These are phyloP conservation scores for Ridgeia piscesae DNA, from an alignment of 1,140 invertebrate species.

Conservation along the genomic window DNA sequence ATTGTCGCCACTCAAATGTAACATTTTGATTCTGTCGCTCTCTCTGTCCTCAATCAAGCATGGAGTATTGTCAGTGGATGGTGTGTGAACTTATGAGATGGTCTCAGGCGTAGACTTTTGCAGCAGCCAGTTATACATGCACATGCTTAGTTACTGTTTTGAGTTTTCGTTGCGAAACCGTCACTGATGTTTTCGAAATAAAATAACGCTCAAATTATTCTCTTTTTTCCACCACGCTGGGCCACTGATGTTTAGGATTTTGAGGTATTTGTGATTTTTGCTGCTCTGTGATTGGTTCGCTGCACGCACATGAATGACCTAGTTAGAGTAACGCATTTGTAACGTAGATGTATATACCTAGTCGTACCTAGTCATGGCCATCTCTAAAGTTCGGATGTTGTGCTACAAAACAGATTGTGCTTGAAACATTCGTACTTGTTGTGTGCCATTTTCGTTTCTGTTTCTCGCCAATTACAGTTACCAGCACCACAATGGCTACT, in stretches of 20 bases:
- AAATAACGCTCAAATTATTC: not conserved
- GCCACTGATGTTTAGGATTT: slow-evolving; percentile 23
- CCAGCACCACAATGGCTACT: not conserved
- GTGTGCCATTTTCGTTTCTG: not conserved
- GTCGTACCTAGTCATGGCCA: slow-evolving; percentile 36
- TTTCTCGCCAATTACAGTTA: slow-evolving; percentile 10
- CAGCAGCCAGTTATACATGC: slow-evolving; percentile 7
- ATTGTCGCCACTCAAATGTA: not conserved
- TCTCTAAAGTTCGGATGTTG: slow-evolving; percentile 47
- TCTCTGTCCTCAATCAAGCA: not conserved
- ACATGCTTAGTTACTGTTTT: not conserved
- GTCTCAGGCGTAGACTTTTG: slow-evolving; percentile 29
- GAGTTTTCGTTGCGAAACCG: not conserved
- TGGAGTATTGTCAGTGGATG: not conserved
- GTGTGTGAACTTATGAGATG: slow-evolving; percentile 39
- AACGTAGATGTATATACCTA: not conserved
- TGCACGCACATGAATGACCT: slow-evolving; percentile 10
- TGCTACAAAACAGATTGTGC: slow-evolving; percentile 4
- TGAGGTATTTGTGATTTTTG: slow-evolving; percentile 22
- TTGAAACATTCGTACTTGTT: not conserved
- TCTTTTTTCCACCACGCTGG: slow-evolving; percentile 7
- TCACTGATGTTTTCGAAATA: slow-evolving; percentile 16
- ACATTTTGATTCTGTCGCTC: not conserved
- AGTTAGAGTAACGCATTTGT: slow-evolving; percentile 9
- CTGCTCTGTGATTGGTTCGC: slow-evolving; percentile 14